A percentile compares a stretch with the other conserved stretches of the same genome.
phyloP scores from a whole-genome alignment of 2,113 vertebrate species.

The Trachemys scripta region DNA sequence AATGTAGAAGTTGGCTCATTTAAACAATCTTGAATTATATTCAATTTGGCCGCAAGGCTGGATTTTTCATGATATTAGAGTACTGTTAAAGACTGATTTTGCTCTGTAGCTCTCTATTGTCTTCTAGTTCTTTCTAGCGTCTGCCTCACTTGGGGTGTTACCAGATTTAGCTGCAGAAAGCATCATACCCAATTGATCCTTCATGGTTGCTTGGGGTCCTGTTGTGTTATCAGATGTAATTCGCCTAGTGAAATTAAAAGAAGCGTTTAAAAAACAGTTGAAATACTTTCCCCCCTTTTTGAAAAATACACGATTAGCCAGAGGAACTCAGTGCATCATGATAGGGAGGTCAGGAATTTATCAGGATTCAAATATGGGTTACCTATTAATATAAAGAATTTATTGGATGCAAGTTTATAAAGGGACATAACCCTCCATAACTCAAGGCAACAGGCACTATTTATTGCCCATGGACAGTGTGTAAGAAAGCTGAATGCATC shows the following conservation, averaged over 20 bases:
- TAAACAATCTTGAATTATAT: slow-evolving; percentile 24
- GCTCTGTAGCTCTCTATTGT: neutral
- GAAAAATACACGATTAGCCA: neutral
- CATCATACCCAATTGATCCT: neutral
- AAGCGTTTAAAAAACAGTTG: neutral
- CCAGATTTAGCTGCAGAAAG: neutral
- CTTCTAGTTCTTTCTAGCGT: neutral
- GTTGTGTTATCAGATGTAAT: neutral
- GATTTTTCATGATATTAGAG: slow-evolving; percentile 11
- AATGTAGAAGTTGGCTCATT: slow-evolving; percentile 46
- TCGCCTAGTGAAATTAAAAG: neutral
- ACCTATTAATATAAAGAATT: neutral
- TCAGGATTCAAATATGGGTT: neutral
- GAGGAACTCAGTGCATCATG: neutral
- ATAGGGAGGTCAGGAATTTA: neutral
- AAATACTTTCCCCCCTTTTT: neutral
- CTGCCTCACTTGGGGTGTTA: neutral
- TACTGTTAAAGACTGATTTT: slow-evolving; percentile 8
- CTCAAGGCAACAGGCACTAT: neutral
- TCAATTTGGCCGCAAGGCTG: slow-evolving; percentile 41
- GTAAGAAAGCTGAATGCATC: too few species aligned
- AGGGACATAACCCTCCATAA: neutral
- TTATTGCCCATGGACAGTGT: neutral
- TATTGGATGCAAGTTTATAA: neutral
- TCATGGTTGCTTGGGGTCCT: neutral